phyloP scores from a whole-genome alignment of 1,140 invertebrate genomes.

The Tetraneura akinire region DNA sequence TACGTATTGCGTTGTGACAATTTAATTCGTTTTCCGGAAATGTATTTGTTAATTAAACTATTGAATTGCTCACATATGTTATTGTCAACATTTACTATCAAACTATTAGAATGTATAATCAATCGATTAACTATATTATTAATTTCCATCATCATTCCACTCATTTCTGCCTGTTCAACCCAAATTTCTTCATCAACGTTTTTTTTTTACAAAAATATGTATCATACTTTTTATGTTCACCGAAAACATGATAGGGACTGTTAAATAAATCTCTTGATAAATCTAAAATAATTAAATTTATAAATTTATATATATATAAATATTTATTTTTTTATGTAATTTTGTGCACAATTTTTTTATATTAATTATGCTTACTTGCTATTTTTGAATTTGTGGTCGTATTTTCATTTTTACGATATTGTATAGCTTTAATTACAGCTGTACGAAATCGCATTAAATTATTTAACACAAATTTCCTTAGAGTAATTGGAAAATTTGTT shows the following conservation, averaged over 20 bases:
- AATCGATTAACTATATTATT: background rate
- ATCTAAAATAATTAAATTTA: too few relatives aligned
- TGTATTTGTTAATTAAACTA: background rate
- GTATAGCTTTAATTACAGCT: too few relatives aligned
- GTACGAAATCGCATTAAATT: conserved; percentile 6
- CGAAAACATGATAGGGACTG: background rate
- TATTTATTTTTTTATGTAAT: background rate
- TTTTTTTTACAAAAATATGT: background rate
- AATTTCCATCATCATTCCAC: conserved; percentile 5
- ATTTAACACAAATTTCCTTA: conserved; percentile 8
- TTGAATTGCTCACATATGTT: background rate
- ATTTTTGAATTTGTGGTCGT: background rate
- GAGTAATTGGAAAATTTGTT: background rate
- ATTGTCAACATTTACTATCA: conserved; percentile 3
- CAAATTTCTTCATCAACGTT: background rate
- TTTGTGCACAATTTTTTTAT: too few relatives aligned
- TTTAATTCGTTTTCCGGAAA: conserved; percentile 1
- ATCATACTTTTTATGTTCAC: background rate
- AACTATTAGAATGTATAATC: background rate
- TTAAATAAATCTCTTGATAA: background rate
- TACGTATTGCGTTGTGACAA: background rate
- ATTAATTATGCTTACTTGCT: background rate
- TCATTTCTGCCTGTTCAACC: background rate
- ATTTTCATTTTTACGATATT: too few relatives aligned
- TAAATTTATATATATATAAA: background rate